Evolutionary conservation across 2,113 vertebrate genomes (phyloP).

Genomic region (Trinectes maculatus): DNA sequence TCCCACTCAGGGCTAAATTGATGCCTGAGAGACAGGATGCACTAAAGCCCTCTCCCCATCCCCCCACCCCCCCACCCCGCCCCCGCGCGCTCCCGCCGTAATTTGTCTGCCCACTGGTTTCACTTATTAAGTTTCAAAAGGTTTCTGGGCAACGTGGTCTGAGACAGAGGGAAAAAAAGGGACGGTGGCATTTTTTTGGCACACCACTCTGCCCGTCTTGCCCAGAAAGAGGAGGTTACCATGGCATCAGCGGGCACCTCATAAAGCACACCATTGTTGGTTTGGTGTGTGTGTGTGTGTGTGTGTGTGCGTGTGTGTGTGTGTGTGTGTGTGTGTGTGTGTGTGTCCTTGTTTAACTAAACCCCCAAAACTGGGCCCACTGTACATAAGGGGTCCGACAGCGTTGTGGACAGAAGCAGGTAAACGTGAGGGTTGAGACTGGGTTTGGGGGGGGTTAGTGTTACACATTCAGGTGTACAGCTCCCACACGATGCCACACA

Average conservation of each 20-base stretch:
- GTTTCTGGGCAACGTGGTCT: constrained; percentile 84
- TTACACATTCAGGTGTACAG: too few relatives aligned
- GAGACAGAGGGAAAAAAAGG: constrained; percentile 67
- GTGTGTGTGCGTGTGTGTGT: constrained; percentile 48
- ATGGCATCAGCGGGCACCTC: constrained; percentile 86
- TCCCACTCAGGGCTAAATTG: constrained; percentile 61
- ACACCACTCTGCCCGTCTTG: constrained; percentile 76
- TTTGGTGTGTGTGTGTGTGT: constrained; percentile 59
- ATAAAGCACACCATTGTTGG: constrained; percentile 87
- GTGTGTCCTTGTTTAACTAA: constrained; percentile 59
- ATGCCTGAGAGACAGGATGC: constrained; percentile 66
- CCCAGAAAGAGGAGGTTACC: constrained; percentile 86
- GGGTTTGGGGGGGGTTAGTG: background rate
- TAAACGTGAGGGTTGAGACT: background rate
- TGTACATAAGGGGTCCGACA: background rate
- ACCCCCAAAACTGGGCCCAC: background rate
- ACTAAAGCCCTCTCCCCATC: constrained; percentile 55
- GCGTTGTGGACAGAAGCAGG: background rate
- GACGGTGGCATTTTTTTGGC: constrained; percentile 85
- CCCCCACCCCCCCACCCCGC: too few relatives aligned
- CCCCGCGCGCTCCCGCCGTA: constrained; percentile 56
- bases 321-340: constrained; percentile 24
- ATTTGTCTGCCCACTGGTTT: constrained; percentile 83
- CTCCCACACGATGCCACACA: too few relatives aligned
- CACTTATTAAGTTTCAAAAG: constrained; percentile 87